phyloP scores from a whole-genome alignment of 2,888 invertebrate genomes.

The Drepana falcataria region DNA sequence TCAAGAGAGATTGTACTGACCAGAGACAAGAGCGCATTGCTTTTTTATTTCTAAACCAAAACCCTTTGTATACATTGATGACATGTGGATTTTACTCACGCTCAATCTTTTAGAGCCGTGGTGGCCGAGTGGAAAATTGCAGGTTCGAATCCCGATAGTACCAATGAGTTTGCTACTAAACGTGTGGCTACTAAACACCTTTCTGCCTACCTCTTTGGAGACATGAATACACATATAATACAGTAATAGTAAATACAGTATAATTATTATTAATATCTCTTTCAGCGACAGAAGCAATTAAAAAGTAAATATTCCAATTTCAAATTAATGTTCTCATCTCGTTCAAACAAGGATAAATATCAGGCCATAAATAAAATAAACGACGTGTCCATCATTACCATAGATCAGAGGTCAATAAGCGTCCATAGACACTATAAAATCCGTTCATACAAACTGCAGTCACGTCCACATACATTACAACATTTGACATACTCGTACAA shows the following conservation, averaged over 20 bases:
- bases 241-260: too few species aligned
- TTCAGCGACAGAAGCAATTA: too few species aligned
- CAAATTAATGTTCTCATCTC: too few species aligned
- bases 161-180: too few species aligned
- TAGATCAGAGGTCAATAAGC: slow-evolving; percentile 3
- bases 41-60: not conserved
- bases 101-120: too few species aligned
- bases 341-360: not conserved
- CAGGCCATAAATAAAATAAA: not conserved
- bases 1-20: slow-evolving; percentile 46
- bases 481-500: slow-evolving; percentile 70
- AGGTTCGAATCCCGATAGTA: too few species aligned
- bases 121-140: too few species aligned
- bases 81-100: not conserved
- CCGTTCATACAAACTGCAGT: slow-evolving; percentile 46
- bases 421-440: slow-evolving; percentile 19
- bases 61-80: not conserved
- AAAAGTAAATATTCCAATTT: too few species aligned
- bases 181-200: too few species aligned
- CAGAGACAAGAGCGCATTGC: slow-evolving; percentile 60
- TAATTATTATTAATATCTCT: too few species aligned
- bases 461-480: slow-evolving; percentile 47
- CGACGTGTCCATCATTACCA: not conserved
- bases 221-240: too few species aligned
- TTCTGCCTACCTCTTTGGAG: too few species aligned